Evolutionary conservation across 2,797 vertebrate genomes (phyloP).

Genomic region (Chiroxiphia lanceolata): DNA sequence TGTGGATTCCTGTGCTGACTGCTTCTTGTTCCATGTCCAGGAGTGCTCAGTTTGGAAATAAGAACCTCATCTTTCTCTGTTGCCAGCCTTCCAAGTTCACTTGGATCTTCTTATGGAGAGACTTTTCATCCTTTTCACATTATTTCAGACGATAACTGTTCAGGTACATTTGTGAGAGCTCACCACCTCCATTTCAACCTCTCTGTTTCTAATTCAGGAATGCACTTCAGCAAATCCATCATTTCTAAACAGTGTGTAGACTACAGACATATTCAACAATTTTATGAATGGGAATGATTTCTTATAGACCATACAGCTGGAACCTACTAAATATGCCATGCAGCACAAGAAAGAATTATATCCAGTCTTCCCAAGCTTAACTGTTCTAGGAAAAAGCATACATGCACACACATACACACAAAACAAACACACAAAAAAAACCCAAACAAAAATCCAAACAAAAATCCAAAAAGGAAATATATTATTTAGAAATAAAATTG

Average conservation of each 20-base stretch:
- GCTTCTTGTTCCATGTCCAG: neutral
- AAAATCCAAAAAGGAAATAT: neutral
- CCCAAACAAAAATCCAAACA: too few species aligned
- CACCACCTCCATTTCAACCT: neutral
- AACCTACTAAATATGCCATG: neutral
- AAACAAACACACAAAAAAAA: neutral
- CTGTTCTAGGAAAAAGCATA: neutral
- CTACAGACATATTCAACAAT: neutral
- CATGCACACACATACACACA: neutral
- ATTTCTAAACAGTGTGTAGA: neutral
- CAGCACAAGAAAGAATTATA: neutral
- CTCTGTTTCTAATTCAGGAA: neutral
- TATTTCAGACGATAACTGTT: neutral
- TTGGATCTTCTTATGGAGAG: neutral
- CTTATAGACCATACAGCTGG: neutral
- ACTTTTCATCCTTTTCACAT: neutral
- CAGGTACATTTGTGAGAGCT: neutral
- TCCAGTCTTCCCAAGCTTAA: neutral
- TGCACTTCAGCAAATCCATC: constrained; percentile 8
- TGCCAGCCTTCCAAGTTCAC: neutral
- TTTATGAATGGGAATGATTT: constrained; percentile 11
- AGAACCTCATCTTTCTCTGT: neutral
- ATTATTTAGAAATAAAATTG: neutral
- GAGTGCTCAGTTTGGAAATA: neutral
- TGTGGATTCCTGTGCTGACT: neutral